Base-by-base conservation (phyloP, 23 tunicate genomes). In the Aplidium turbinatum region DNA sequence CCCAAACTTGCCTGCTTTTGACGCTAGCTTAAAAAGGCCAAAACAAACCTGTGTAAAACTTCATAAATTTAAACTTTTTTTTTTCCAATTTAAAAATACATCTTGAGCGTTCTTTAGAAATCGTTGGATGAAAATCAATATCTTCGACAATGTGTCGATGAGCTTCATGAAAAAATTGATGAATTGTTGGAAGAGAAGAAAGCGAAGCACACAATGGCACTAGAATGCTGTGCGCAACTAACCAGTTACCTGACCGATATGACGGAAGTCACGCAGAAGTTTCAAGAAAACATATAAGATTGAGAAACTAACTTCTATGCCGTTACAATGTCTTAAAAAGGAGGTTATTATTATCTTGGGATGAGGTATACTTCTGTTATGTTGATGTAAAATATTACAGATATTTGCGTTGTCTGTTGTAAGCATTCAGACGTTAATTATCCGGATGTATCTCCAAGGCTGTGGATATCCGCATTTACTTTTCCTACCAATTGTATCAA, bases 251-350 rank as follows among this genome's bases (percentile, higher is more conserved):
- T 87, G 35, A 73, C 94, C 6, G 76, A 70, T 21, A 79, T 87
- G 24, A 80, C 94, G 1, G 94, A 73, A n/a, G 84, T 82, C 48
- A 87, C 94, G 47, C 86, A 87, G 40, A 87, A 87, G 57, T 76
- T 87, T 11, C 94, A 87, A 58, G 13, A 42, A 42, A 42, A 42
- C 16, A 42, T 16, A 42, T n/a, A n/a, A n/a, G n/a, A n/a, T n/a
- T n/a, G n/a, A n/a, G n/a, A n/a, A n/a, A n/a, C n/a, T n/a, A n/a
- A n/a, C n/a, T n/a, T n/a, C n/a, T n/a, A n/a, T n/a, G n/a, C n/a
- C n/a, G n/a, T n/a, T n/a, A n/a, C n/a, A n/a, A n/a, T n/a, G n/a
- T n/a, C n/a, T n/a, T n/a, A n/a, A n/a, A n/a, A n/a, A n/a, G n/a
- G n/a, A n/a, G n/a, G n/a, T n/a, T n/a, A n/a, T n/a, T n/a, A n/a